Conservation (phyloP, 2,888 invertebrate genomes). For the Mythimna ferrago region DNA sequence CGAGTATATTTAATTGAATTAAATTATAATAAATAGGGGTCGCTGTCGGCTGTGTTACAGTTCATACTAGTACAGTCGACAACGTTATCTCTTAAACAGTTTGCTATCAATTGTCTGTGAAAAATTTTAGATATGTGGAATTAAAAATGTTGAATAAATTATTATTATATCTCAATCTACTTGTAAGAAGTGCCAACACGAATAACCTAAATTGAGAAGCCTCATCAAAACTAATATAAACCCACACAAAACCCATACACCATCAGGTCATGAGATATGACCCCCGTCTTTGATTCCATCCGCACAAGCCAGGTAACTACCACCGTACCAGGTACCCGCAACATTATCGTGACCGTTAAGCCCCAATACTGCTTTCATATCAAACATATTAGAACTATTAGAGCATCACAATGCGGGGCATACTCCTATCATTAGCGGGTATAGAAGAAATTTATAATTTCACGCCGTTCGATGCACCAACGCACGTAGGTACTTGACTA, state of each 20-base stretch:
- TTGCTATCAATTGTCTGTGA: no score
- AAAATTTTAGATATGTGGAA: no score
- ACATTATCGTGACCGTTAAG: constrained; percentile 56
- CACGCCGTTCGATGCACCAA: constrained; percentile 60
- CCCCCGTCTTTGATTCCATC: constrained; percentile 41
- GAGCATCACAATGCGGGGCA: constrained; percentile 60
- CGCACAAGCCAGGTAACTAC: background rate
- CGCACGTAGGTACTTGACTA: constrained; percentile 33
- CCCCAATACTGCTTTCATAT: constrained; percentile 54
- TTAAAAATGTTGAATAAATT: no score
- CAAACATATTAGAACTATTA: constrained; percentile 28
- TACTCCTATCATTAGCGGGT: constrained; percentile 66
- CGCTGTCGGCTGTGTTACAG: no score
- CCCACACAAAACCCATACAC: background rate
- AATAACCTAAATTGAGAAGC: constrained; percentile 10
- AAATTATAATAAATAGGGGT: no score
- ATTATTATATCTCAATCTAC: no score
- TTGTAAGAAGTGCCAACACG: no score
- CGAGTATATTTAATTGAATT: no score
- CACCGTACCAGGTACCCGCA: background rate
- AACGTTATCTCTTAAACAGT: no score
- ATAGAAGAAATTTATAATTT: constrained; percentile 73
- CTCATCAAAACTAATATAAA: background rate
- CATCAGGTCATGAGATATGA: constrained; percentile 39
- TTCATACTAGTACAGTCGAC: no score